Base-by-base conservation (phyloP, 2,113 vertebrate species). In the Athene noctua region DNA sequence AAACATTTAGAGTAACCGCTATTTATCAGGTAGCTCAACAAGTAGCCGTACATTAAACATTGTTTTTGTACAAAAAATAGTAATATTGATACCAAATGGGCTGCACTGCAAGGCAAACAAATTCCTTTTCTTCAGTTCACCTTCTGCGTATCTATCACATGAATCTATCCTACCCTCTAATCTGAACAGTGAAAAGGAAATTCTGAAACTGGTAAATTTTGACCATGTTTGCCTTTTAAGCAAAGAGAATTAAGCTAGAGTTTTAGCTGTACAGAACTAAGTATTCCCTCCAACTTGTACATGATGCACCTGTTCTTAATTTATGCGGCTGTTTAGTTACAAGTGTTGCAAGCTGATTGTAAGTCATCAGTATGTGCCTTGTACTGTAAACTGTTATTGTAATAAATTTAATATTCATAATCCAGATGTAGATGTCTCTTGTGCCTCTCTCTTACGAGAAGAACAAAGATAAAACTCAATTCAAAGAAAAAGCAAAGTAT, bases 351-450 rank as follows among this genome's bases (percentile, higher is more conserved):
- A 97, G 95, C 95, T 96, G 95, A 97, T 27, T 97, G 94, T 97
- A 94, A 96, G 94, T 96, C 92, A 96, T 97, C 94, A 96, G 91
- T 97, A 97, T 97, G 97, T 98, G 97, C 96, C 97, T 98, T 98
- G 95, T 97, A 94, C 94, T 96, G 96, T 98, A 95, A 97, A 97
- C 91, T 97, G 83, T 97, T 95, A 96, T 78, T 97, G 94, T 97
- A 97, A 96, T 95, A 98, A 97, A 96, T 97, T 97, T 96, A 97
- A 96, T 94, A 97, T 92, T 90, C 92, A 96, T 65, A 95, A 97
- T 91, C 96, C 92, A 96, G 74, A 93, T 51, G 88, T 34, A 91
- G 75, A 66, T 0, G 6, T 86, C 86, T 85, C 77, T 74, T 59
- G 40, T 67, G 73, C 36, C 54, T 96, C 62, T 91, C 89, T 96